phyloP scores from a whole-genome alignment of 2,888 invertebrate species.

The Ophraella communa region DNA sequence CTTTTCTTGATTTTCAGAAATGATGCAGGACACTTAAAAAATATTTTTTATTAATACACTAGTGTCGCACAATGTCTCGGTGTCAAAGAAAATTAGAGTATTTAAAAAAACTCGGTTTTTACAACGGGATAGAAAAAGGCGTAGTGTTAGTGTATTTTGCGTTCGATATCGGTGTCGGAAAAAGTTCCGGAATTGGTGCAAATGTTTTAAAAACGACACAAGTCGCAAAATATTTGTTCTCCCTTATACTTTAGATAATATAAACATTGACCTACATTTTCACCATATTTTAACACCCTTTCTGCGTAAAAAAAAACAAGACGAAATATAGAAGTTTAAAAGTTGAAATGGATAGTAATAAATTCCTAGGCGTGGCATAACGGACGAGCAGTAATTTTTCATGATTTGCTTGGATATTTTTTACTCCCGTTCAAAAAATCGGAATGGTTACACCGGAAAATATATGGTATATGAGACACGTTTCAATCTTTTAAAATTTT shows the following conservation, averaged over 20 bases:
- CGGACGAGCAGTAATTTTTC: not conserved
- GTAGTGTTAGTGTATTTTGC: no score
- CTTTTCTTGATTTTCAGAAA: no score
- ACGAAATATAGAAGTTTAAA: not conserved
- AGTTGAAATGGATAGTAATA: not conserved
- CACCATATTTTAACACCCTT: not conserved
- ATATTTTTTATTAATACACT: no score
- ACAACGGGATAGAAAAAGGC: no score
- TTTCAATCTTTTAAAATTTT: not conserved
- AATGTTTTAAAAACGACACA: no score
- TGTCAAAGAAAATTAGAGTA: no score
- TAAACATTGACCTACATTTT: not conserved
- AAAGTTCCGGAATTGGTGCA: no score
- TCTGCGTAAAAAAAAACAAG: not conserved
- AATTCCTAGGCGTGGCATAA: not conserved
- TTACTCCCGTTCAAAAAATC: not conserved
- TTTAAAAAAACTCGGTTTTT: no score
- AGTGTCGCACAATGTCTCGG: no score
- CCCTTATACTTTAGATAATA: not conserved
- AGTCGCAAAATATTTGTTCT: no score
- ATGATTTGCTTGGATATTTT: not conserved
- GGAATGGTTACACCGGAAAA: not conserved
- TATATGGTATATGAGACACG: not conserved
- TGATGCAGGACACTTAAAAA: no score
- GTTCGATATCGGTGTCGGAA: no score